Evolutionary conservation across 2,797 vertebrate genomes (phyloP), one percentile per base, ranked within the genome.

Genomic region (Myripristis jacobus): DNA sequence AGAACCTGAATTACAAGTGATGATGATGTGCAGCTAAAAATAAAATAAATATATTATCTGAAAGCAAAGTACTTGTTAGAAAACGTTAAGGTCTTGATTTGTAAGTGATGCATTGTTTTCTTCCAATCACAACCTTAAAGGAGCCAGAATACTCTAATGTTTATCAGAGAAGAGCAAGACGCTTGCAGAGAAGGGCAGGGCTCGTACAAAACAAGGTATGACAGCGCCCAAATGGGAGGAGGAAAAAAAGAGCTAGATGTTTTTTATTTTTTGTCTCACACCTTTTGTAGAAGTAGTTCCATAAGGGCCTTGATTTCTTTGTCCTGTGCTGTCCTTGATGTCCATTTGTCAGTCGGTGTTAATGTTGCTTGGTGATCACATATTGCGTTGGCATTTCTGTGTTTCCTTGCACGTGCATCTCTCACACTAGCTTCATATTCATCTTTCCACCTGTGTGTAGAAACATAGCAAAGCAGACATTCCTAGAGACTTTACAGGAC

Each of bases 391-490:
- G 87, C 87, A 77, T 91, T 79, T 70, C 77, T 89, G 83, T 91
- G 84, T 91, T 83, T 85, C 34, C 67, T 81, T 94, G 92, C 94
- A 95, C 93, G 96, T 94, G 94, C 95, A 94, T 97, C 96, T 97
- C 96, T 98, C 96, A 96, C 95, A 87, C 85, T 87, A 87, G 95
- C 95, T 94, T 95, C 97, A 96, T 92, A 78, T 92, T 87, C 93
- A 94, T 94, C 90, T 94, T 94, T 98, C 95, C 97, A 96, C 95
- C 94, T 98, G 95, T 98, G 94, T 92, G 95, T 99, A 99, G 98
- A 99, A 98, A 97, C 95, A 96, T 99, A 97, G 96, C 96, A 97
- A 98, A 99, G 97, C 98, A 99, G 97, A 93, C 96, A 95, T 97
- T 98, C 96, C 96, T 99, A 96, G 97, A 97, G 96, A 96, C 95